Base-by-base conservation (phyloP, 2,113 vertebrate genomes). In the Nibea coibor region DNA sequence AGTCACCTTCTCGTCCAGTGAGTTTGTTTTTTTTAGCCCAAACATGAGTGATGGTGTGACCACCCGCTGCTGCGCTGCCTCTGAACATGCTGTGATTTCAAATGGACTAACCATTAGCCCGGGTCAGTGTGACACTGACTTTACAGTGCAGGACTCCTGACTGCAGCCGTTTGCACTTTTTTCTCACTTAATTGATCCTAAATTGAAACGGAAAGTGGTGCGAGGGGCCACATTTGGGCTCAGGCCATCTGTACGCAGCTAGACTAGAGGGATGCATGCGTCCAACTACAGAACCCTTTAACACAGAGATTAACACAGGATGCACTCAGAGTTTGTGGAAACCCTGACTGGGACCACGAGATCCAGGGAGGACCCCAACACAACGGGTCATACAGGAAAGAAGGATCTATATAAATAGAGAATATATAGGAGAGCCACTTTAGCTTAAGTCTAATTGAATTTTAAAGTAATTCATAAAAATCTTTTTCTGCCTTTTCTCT, bases 11-110 rank as follows among this genome's bases (percentile, higher is more conserved):
- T 35, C 43, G 43, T 83, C 82, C 80, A 39, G 42, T 9, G 67
- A 79, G 80, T n/a, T 51, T 0, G 57, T 47, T 66, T 65, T 74
- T 71, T 72, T 64, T 28, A 22, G 35, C 47, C 6, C 24, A 48
- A 79, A 62, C 75, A 66, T 83, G 85, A 87, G 73, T 48, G 80
- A 83, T 85, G 65, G 59, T 31, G 76, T 68, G 71, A 17, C 75
- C 39, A 14, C 75, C 75, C 0, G 75, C 81, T 78, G 76, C 76
- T 74, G n/a, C 6, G 65, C 73, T 78, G 74, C 62, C 71, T 57
- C 61, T 28, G 20, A 35, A 28, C 82, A 73, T 0, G 58, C 75
- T 84, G 71, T 28, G 70, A 43, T 67, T 53, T 78, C 76, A 43
- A 80, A 1, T 65, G 11, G 48, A 26, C 61, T 4, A 35, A 43